Evolutionary conservation across 1,140 invertebrate species (phyloP), one percentile per base, ranked within the genome.

Genomic region (Pissodes strobi): DNA sequence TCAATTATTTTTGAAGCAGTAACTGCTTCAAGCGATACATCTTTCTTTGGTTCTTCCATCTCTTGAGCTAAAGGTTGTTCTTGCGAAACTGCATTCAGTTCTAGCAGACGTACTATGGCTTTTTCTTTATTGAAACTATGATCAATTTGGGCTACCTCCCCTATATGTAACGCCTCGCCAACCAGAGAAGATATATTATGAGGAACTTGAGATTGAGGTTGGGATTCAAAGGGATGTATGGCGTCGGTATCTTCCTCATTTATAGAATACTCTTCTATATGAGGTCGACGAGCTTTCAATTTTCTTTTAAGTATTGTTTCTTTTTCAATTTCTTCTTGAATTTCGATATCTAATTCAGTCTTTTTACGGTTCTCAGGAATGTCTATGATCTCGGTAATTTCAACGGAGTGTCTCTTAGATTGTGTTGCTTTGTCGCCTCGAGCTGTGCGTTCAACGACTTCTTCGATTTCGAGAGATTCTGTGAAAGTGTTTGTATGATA

Each of bases 1-100:
- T 82, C 80, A 19, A 88, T 69, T n/a, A 80, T 79, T 34, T 84
- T 67, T 25, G 78, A 81, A 19, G 84, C 83, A 61, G 68, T 75
- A 49, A 70, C 71, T 65, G 69, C 71, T 19, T 75, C 56, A n/a
- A 79, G 76, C 59, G 79, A 79, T 34, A 64, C 57, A 19, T 77
- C 73, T 30, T 55, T 49, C 38, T 59, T 22, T 30, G 21, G 8
- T 39, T 41, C 34, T 53, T 68, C 68, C 15, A 63, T 56, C 43
- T 69, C 66, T 30, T 66, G 37, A 17, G 46, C 18, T 4, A 65
- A 12, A 4, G 48, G 52, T 34, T 63, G 52, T 45, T 69, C 64
- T 38, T 67, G 53, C 9, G 23, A 25, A 30, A 60, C 22, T 13
- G 59, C 68, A 12, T 10, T 52, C 12, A 55, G 43, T 4, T 59